Evolutionary conservation across 2,888 invertebrate genomes (phyloP), one percentile per base, ranked within the genome.

Genomic region (Drosophila paranaensis): DNA sequence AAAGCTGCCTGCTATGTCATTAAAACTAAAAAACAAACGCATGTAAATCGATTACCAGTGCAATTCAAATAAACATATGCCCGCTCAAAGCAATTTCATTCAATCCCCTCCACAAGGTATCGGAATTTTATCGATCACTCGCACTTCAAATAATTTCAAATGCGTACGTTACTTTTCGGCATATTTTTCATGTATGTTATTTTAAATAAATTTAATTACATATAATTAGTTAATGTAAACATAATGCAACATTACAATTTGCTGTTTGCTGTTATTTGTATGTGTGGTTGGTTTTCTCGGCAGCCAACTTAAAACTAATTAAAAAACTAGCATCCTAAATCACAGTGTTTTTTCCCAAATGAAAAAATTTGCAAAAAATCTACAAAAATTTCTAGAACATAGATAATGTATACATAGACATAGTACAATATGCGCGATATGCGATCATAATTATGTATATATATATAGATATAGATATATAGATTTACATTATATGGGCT

Each of bases 251-350:
- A 45, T 71, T 68, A 68, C 73, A 78, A 66, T 53, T 71, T 71
- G 57, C 6, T 63, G 33, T 42, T 55, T 20, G 20, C 20, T 20
- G 20, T 20, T 20, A 20, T 20, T 13, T 37, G 25, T 25, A 3
- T 39, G 35, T 39, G 20, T 39, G 9, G 35, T 9, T 53, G 43
- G 33, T 67, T 76, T 33, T 51, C 50, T 33, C 54, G 58, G 68
- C 57, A 71, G 83, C 68, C 63, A 57, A 50, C 69, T 90, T 90
- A 91, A 81, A 90, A 81, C 89, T 89, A 91, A 90, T 84, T 91
- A 86, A 91, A 90, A 91, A 90, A 87, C 90, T 91, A 91, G 87
- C 87, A 85, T 82, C 83, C 90, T 90, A 90, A 89, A 90, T 90
- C 90, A 90, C 90, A 90, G 90, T 88, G 80, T 90, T 85, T 87